A percentile compares a stretch with the other conserved stretches of the same genome.
phyloP scores from a whole-genome alignment of 2,113 vertebrate species.

The Zosterops lateralis region DNA sequence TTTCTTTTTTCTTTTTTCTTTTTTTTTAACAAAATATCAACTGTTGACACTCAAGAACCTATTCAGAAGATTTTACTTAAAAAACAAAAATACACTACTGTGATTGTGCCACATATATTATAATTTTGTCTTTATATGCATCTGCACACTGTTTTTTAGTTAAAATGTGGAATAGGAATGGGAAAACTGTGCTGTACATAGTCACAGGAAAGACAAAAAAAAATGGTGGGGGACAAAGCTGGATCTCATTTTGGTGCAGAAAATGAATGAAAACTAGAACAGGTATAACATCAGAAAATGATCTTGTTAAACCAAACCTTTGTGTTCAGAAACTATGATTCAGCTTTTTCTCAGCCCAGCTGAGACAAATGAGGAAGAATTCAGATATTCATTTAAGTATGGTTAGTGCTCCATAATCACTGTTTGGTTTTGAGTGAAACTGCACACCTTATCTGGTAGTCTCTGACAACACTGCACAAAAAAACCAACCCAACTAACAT shows the following conservation, averaged over 20 bases:
- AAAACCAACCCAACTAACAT: not conserved
- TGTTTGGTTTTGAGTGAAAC: not conserved
- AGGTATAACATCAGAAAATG: not conserved
- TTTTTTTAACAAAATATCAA: not conserved
- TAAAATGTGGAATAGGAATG: not conserved
- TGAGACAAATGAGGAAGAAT: not conserved
- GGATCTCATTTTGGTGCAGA: not conserved
- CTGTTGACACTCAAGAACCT: not conserved
- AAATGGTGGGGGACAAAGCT: accelerated
- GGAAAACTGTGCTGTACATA: not conserved
- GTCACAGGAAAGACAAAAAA: not conserved
- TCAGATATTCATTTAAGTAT: not conserved
- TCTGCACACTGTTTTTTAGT: not conserved
- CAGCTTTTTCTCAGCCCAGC: not conserved
- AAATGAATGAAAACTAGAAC: not conserved
- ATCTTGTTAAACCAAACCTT: not conserved
- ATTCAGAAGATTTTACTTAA: not conserved
- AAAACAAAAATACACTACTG: not conserved
- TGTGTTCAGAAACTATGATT: not conserved
- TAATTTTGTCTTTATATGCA: not conserved
- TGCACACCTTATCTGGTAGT: not conserved
- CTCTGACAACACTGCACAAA: not conserved
- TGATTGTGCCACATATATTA: not conserved
- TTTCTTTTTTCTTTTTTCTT: not conserved
- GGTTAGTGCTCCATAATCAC: not conserved